Base-by-base conservation (phyloP, 2,113 vertebrate species). In the Ochotona princeps region DNA sequence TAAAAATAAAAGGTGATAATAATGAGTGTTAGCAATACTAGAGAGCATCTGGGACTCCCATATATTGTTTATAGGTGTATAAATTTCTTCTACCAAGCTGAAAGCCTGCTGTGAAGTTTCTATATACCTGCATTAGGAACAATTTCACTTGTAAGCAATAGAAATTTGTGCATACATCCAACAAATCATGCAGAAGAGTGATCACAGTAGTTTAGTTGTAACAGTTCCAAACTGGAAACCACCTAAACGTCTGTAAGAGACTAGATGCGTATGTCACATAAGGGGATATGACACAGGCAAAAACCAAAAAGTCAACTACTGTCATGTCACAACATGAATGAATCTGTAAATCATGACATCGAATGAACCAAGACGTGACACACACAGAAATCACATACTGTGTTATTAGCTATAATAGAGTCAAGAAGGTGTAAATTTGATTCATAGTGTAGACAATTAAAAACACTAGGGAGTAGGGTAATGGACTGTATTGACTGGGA, bases 391-490 rank as follows among this genome's bases (percentile, higher is more conserved):
- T 7, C 54, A 90, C 32, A 73, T 93, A n/a, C 14, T 57, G 25
- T 73, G 47, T 85, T 12, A 60, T 44, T 89, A 30, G 9, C 28
- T 51, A 79, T 80, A 90, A 35, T 81, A 67, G 67, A 69, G 25
- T 74, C 81, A 61, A 54, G n/a, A 87, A 76, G 54, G 69, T 82
- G 26, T 69, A 51, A 82, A 87, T 51, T 69, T 82, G 85, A 80
- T 74, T 26, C 47, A 81, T 67, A 76, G 20, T 76, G 69, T 87
- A 82, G 69, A 69, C 87, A 78, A 7, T 86, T 9, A 75, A 44
- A 88, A 75, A 35, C 80, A 90, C 81, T 30, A 47, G 23, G 13
- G 2, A 92, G 18, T 72, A 10, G 51, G 69, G 30, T 49, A 88
- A 84, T 66, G 44, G 35, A 32, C 74, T 9, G 2, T 83, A 51